Conservation (phyloP, 2,888 invertebrate genomes). For the Perizoma affinitatum region DNA sequence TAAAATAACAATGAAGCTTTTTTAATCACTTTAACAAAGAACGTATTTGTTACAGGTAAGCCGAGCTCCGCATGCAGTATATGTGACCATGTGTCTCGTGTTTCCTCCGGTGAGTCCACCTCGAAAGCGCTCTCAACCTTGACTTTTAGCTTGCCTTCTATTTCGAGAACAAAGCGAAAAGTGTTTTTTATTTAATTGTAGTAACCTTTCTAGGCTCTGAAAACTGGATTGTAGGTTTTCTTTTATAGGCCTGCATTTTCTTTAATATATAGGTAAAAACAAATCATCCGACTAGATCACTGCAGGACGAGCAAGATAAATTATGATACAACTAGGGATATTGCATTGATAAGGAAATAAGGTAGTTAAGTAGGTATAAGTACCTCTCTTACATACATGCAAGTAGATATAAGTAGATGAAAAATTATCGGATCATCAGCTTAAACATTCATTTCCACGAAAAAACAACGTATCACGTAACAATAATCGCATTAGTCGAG, state of each 20-base stretch:
- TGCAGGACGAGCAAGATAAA: too few relatives aligned
- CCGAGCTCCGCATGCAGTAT: constrained; percentile 60
- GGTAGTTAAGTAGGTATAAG: too few relatives aligned
- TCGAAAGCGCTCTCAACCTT: constrained; percentile 42
- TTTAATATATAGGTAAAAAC: too few relatives aligned
- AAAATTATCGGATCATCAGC: constrained; percentile 1
- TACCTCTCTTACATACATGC: too few relatives aligned
- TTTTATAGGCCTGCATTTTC: too few relatives aligned
- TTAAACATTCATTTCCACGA: constrained; percentile 12
- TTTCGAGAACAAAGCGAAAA: constrained; percentile 7
- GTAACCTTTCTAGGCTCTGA: not conserved
- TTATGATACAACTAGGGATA: too few relatives aligned
- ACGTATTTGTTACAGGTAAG: constrained; percentile 73
- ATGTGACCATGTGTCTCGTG: constrained; percentile 57
- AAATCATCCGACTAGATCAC: too few relatives aligned
- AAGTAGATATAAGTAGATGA: too few relatives aligned
- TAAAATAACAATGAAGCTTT: constrained; percentile 2
- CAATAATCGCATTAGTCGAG: constrained; percentile 67
- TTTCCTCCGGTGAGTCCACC: constrained; percentile 65
- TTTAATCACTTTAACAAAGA: constrained; percentile 30
- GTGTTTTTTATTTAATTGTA: constrained; percentile 5
- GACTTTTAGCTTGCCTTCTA: constrained; percentile 39
- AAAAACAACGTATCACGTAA: constrained; percentile 20
- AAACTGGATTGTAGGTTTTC: not conserved
- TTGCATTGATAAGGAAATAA: too few relatives aligned